Evolutionary conservation across 2,113 vertebrate species (phyloP), one percentile per base, ranked within the genome.

Genomic region (Diphyllodes magnificus): DNA sequence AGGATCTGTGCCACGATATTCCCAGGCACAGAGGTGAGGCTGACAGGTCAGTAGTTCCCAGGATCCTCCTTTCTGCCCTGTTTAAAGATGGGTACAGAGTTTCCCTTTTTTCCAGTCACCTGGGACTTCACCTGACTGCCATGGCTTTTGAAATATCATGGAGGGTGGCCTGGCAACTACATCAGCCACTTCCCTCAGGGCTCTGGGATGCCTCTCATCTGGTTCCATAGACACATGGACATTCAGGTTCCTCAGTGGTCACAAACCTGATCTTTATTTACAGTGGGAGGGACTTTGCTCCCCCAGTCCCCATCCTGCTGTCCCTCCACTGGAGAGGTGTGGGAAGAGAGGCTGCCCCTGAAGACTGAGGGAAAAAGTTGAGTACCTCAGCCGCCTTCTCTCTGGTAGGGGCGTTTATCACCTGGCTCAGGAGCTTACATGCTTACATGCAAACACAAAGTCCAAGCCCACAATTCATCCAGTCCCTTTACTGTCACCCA

Each of bases 191-290:
- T 37, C 44, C 71, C 31, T 22, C 71, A 50, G 53, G 6, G 10
- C 22, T 12, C 25, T 27, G 45, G 53, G 53, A 6, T 59, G 53
- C 4, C 27, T 77, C 37, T 37, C 25, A 9, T 3, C 1, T 0
- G 25, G 14, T 37, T 21, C 61, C 35, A 66, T 1, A 66, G 31
- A 35, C 10, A 7, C 3, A 23, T 3, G 25, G 6, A 3, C 20
- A 35, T 76, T 50, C 37, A 51, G 9, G 14, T 51, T 77, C 53
- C 53, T 44, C 3, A 1, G 53, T 37, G 53, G 27, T 4, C 33
- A 60, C 13, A 2, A 60, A 28, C 18, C 12, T 45, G 27, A 53
- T 23, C 14, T 37, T 4, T 19, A 8, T 2, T 68, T 61, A 47
- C 39, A 54, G 8, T 61, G n/a, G 7, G 9, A 63, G 10, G 9